phyloP scores from a whole-genome alignment of 1,140 invertebrate genomes.

The Dermatophagoides farinae region DNA sequence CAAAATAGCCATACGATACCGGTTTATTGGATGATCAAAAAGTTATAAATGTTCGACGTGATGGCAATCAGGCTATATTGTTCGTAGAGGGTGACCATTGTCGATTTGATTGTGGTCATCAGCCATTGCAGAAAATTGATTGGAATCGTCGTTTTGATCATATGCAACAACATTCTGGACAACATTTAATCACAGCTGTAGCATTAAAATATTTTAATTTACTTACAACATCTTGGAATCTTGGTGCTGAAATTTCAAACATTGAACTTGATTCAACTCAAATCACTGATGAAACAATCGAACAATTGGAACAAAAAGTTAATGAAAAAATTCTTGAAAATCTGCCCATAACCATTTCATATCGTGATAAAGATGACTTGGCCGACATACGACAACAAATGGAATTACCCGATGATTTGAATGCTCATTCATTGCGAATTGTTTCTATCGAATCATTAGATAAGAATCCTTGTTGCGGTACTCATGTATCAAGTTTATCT shows the following conservation, averaged over 20 bases:
- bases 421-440: conserved; percentile 23
- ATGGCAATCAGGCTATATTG: conserved; percentile 45
- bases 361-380: background rate
- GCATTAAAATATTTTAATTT: conserved; percentile 43
- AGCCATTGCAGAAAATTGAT: conserved; percentile 41
- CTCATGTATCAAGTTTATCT: conserved; percentile 25
- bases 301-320: conserved; percentile 25
- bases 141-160: conserved; percentile 60
- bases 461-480: conserved; percentile 27
- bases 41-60: conserved; percentile 43
- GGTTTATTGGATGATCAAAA: conserved; percentile 41
- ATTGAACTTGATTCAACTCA: conserved; percentile 33
- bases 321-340: conserved; percentile 7
- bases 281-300: conserved; percentile 17
- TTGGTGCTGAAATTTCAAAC: conserved; percentile 43
- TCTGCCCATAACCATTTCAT: background rate
- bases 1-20: conserved; percentile 44
- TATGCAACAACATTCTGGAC: conserved; percentile 73
- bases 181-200: conserved; percentile 59
- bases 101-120: conserved; percentile 34
- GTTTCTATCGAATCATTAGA: conserved; percentile 26
- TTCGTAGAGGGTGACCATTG: conserved; percentile 30
- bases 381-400: conserved; percentile 21
- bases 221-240: conserved; percentile 52
- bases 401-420: conserved; percentile 25